Percentiles rank a stretch among this genome's conserved stretches.
phyloP scores from a whole-genome alignment of 2,888 invertebrate species.

The Melipona beecheii region DNA sequence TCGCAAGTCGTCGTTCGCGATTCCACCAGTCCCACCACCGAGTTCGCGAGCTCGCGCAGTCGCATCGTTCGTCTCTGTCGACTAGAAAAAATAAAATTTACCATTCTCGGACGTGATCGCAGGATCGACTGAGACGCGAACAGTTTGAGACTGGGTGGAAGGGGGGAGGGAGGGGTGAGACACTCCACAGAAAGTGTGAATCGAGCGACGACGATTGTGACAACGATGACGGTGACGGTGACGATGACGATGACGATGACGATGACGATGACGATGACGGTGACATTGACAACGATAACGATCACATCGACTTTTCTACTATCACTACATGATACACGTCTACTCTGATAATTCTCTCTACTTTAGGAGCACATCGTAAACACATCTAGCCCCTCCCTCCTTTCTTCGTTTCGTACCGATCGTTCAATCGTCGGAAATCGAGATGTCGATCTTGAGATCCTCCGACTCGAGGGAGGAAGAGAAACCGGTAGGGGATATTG shows the following conservation, averaged over 20 bases:
- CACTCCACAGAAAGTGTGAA: background rate
- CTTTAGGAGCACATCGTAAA: slow-evolving; percentile 42
- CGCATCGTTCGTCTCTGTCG: slow-evolving; percentile 62
- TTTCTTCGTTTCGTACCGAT: slow-evolving; percentile 30
- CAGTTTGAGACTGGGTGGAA: slow-evolving; percentile 14
- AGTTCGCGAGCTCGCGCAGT: slow-evolving; percentile 38
- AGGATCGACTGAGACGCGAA: slow-evolving; percentile 43
- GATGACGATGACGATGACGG: background rate
- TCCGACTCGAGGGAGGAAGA: background rate
- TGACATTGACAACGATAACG: slow-evolving; percentile 32
- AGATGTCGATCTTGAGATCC: background rate
- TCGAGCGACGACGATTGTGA: background rate
- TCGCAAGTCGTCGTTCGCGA: slow-evolving; percentile 16
- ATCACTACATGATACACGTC: slow-evolving; percentile 49
- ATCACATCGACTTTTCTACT: slow-evolving; percentile 56
- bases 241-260: background rate
- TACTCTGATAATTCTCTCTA: slow-evolving; percentile 64
- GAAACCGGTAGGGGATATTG: background rate
- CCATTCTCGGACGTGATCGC: slow-evolving; percentile 32
- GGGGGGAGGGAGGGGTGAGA: background rate
- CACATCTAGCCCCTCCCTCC: slow-evolving; percentile 37
- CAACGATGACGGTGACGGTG: background rate
- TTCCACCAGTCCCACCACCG: too few species aligned
- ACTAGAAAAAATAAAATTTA: slow-evolving; percentile 77
- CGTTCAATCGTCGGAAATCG: background rate